Evolutionary conservation across 2,888 invertebrate genomes (phyloP).

Genomic region (Quadroppia sp.): DNA sequence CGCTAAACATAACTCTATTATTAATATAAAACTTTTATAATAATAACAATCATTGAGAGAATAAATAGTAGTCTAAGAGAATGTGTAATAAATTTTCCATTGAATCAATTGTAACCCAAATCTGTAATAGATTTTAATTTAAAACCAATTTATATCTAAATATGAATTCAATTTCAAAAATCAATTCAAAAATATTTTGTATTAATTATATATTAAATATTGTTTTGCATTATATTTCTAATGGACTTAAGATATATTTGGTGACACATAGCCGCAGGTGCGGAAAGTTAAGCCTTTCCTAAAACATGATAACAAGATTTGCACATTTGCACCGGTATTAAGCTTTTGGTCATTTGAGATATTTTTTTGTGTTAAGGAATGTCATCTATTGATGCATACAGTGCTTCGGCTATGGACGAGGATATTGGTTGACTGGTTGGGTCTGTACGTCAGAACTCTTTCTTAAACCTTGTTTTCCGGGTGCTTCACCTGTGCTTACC

Average conservation of each 20-base stretch:
- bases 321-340: not conserved
- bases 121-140: too few species aligned
- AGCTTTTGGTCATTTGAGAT: not conserved
- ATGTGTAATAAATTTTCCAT: not conserved
- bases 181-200: too few species aligned
- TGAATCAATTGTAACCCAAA: constrained; percentile 20
- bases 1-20: not conserved
- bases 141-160: too few species aligned
- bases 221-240: too few species aligned
- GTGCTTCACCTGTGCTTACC: constrained; percentile 27
- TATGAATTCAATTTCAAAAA: too few species aligned
- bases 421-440: constrained; percentile 24
- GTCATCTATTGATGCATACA: constrained; percentile 23
- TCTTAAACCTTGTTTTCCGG: constrained; percentile 35
- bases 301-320: not conserved
- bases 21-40: not conserved
- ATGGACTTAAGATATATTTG: too few species aligned
- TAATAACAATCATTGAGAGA: constrained; percentile 19
- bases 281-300: constrained; percentile 26
- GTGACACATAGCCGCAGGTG: constrained; percentile 26
- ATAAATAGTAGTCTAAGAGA: constrained; percentile 7
- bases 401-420: not conserved
- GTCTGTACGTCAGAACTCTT: constrained; percentile 28
- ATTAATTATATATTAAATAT: too few species aligned
- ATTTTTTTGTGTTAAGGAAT: constrained; percentile 16